Conservation (phyloP, 2,888 invertebrate genomes). For the Phyllotreta cruciferae region DNA sequence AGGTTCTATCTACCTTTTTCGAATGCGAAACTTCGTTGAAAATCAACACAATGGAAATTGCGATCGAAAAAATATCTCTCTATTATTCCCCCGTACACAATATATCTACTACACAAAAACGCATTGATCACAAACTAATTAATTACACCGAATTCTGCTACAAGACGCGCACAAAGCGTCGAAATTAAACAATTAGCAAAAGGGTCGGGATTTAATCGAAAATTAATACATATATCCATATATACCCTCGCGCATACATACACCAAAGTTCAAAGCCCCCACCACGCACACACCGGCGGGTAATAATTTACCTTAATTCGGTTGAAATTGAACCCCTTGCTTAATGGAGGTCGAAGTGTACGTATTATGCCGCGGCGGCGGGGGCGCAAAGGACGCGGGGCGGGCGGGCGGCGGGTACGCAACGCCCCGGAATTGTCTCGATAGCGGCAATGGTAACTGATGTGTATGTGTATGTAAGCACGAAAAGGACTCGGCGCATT, state of each 20-base stretch:
- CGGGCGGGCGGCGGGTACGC: constrained; percentile 3
- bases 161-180: background rate
- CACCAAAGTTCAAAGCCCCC: constrained; percentile 13
- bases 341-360: constrained; percentile 8
- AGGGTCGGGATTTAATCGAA: constrained; percentile 2
- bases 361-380: too few species aligned
- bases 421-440: constrained; percentile 18
- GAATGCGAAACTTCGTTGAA: background rate
- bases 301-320: constrained; percentile 19
- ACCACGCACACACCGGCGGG: background rate
- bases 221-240: constrained; percentile 17
- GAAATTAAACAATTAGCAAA: constrained; percentile 5
- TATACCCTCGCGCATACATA: background rate
- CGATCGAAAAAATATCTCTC: too few species aligned
- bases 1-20: constrained; percentile 9
- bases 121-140: too few species aligned
- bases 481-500: constrained; percentile 26
- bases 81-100: too few species aligned
- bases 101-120: too few species aligned
- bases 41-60: too few species aligned
- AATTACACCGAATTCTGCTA: too few species aligned
- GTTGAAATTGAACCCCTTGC: constrained; percentile 17
- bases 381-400: background rate
- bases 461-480: constrained; percentile 24
- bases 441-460: constrained; percentile 30